Base-by-base conservation (phyloP, 1,140 invertebrate genomes). In the Varroa destructor region DNA sequence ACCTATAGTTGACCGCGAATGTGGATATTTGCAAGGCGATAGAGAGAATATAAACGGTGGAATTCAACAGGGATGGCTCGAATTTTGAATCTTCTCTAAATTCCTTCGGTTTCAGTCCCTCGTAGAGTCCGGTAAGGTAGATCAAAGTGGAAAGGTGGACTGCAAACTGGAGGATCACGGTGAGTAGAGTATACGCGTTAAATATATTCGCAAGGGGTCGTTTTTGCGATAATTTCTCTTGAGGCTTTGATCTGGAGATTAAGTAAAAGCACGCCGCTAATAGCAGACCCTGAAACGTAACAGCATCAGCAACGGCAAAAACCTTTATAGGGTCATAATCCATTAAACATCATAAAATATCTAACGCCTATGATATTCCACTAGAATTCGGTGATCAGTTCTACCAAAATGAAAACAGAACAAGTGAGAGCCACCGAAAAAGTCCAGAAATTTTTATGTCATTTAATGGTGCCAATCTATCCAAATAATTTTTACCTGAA, bases 1-100 rank as follows among this genome's bases (percentile, higher is more conserved):
- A 97, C 94, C 84, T 93, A 81, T 99, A 99, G 82, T 99, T 99
- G 56, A 99, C 93, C 72, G 93, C 93, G 82, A 99, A 99, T 55
- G 95, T 99, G 6, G 92, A 90, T 73, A 99, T 87, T 84, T 99
- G 97, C 71, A 99, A 81, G 6, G 93, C 86, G 86, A 98, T 89
- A 6, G 94, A 96, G 75, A 99, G 94, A 67, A 99, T 90, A 79
- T 98, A 99, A 3, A 99, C 94, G 40, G 93, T 96, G 76, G 93
- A 96, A 79, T 99, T 99, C 6, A 99, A 82, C 61, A 99, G 83
- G 80, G 89, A 93, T 51, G 94, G 90, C 78, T 90, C 85, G 80
- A 98, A 99, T 76, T 88, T 86, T 71, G 88, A 86, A 73, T 67
- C 61, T 67, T 67, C 61, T 8, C 40, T 67, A 40, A 67, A 12